Conservation (phyloP, 2,797 vertebrate genomes). For the Melanogrammus aeglefinus region DNA sequence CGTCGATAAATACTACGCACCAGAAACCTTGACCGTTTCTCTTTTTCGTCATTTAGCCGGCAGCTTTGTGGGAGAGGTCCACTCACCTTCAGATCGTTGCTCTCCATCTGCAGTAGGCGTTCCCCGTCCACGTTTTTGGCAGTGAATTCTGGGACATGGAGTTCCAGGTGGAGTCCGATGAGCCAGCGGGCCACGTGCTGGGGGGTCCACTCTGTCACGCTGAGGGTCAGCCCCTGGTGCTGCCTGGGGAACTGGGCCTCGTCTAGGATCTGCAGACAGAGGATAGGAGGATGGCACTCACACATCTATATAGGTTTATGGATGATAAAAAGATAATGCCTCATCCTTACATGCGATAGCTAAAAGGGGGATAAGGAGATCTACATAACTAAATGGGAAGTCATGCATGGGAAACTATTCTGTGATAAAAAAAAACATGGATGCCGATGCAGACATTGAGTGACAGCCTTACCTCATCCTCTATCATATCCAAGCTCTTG, state of each 20-base stretch:
- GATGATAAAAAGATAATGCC: background rate
- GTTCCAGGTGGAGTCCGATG: conserved; percentile 85
- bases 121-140: conserved; percentile 89
- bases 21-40: background rate
- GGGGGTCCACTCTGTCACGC: conserved; percentile 85
- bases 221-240: conserved; percentile 79
- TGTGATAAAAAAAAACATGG: conserved; percentile 26
- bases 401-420: background rate
- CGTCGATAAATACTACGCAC: background rate
- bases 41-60: background rate
- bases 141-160: conserved; percentile 89
- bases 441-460: conserved; percentile 25
- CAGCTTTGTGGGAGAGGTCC: too few species aligned
- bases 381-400: background rate
- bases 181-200: conserved; percentile 94
- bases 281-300: background rate
- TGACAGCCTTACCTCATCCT: conserved; percentile 91
- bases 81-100: conserved; percentile 87
- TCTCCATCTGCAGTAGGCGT: conserved; percentile 87
- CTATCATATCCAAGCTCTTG: conserved; percentile 99
- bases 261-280: conserved; percentile 81
- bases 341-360: background rate
- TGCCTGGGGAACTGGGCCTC: conserved; percentile 84
- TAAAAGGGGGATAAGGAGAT: background rate
- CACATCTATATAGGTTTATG: background rate